Conservation (phyloP, 2,797 vertebrate species). For the Tamandua tetradactyla region DNA sequence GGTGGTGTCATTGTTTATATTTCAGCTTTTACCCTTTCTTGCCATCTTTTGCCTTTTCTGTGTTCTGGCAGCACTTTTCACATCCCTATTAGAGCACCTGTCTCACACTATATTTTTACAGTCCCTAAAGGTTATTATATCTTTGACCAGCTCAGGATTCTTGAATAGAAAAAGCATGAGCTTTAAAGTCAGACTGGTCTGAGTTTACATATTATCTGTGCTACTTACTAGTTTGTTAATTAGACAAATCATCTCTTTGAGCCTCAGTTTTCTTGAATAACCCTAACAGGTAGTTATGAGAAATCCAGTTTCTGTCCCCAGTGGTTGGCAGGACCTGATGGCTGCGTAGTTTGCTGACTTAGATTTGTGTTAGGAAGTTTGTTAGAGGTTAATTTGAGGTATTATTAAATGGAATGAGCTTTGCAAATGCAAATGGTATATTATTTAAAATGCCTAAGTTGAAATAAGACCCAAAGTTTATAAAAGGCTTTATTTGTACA, state of each 20-base stretch:
- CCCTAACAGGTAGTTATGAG: too few species aligned
- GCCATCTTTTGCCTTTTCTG: not conserved
- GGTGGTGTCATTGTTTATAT: too few species aligned
- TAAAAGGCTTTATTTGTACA: not conserved
- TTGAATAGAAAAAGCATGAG: not conserved
- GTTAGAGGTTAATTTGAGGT: slow-evolving; percentile 27
- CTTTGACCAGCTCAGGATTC: not conserved
- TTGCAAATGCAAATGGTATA: slow-evolving; percentile 10
- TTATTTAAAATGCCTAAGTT: slow-evolving; percentile 1
- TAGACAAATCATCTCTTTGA: not conserved
- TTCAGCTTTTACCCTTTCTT: not conserved
- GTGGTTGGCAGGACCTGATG: not conserved
- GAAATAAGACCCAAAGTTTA: not conserved
- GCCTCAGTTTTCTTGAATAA: not conserved
- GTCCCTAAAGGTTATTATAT: not conserved
- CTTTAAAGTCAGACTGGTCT: not conserved
- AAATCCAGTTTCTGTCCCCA: not conserved
- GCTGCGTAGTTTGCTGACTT: not conserved
- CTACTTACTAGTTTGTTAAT: not conserved
- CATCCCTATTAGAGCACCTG: not conserved
- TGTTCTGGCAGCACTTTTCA: not conserved
- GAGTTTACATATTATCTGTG: not conserved
- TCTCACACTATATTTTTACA: not conserved
- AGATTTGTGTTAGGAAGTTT: slow-evolving; percentile 1
- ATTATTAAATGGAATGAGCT: slow-evolving; percentile 10